These are phyloP conservation scores for Germaria angustata DNA, from an alignment of 2,888 invertebrate genomes.

Conservation along the genomic window DNA sequence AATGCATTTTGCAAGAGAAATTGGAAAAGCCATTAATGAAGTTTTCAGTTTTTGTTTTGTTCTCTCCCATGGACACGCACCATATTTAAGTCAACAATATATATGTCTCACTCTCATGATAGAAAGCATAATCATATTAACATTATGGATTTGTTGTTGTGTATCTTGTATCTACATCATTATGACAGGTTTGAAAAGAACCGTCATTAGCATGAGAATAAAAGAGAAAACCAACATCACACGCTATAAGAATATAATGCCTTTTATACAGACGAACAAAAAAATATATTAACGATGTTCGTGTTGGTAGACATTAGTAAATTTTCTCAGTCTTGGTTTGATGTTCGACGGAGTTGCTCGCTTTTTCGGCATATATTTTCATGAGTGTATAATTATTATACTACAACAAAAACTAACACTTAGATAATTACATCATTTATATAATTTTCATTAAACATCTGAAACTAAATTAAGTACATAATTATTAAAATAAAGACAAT, in stretches of 20 bases:
- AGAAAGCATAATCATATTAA: conserved; percentile 41
- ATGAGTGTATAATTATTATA: conserved; percentile 37
- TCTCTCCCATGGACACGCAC: neutral
- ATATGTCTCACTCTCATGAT: conserved; percentile 33
- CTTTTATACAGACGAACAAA: conserved; percentile 28
- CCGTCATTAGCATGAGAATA: conserved; percentile 64
- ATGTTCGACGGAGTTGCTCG: conserved; percentile 62
- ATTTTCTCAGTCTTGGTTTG: conserved; percentile 65
- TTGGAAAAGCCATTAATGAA: conserved; percentile 54
- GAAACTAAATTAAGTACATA: conserved; percentile 24
- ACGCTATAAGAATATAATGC: conserved; percentile 17
- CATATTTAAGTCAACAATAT: neutral
- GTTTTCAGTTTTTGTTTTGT: conserved; percentile 42
- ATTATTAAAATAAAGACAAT: conserved; percentile 26
- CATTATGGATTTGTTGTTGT: conserved; percentile 16
- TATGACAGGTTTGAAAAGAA: conserved; percentile 58
- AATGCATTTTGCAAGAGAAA: conserved; percentile 31
- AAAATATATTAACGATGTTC: conserved; percentile 58
- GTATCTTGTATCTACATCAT: conserved; percentile 51
- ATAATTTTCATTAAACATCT: conserved; percentile 64
- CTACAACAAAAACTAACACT: conserved; percentile 45
- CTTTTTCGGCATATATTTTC: conserved; percentile 41
- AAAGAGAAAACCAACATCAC: conserved; percentile 47
- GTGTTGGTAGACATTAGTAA: conserved; percentile 56
- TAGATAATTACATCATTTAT: conserved; percentile 66